Evolutionary conservation across 2,113 vertebrate genomes (phyloP), one percentile per base, ranked within the genome.

Genomic region (Mesoclemmys tuberculata): DNA sequence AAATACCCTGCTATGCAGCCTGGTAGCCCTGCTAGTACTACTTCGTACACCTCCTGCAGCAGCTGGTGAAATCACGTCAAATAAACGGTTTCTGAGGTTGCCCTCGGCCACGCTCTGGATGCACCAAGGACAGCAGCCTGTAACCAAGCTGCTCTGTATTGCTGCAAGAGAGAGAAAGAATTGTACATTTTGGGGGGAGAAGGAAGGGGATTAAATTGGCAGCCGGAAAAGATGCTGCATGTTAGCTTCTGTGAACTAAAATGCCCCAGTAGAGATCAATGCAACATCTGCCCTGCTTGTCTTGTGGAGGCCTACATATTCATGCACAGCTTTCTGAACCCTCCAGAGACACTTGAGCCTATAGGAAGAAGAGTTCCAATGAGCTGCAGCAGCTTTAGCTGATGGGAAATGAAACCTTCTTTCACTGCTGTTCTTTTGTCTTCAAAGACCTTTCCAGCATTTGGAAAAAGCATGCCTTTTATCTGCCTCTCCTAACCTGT

Each of bases 271-370:
- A 97, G 98, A 97, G 94, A 97, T 96, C 68, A 49, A 86, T 2
- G 6, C 94, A 97, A 98, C 98, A 98, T 98, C 98, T 98, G 98
- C 94, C 97, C 96, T 92, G 49, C 92, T 97, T 97, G 96, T 98
- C 80, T 97, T 90, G 89, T 1, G 8, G 89, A 49, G 95, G 96
- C 91, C 97, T 98, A 96, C 98, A 97, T 98, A 98, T 98, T 98
- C 98, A 98, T 98, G 98, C 68, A 77, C 97, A 98, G 98, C 96
- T 97, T 97, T 97, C 90, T 16, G 87, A 97, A 95, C 92, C 96
- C 98, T 97, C 98, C 46, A 22, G 98, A 97, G 98, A 96, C 21
- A 8, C 90, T 96, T 95, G 93, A 96, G 91, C 90, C 84, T 97
- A 91, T 91, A 97, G 95, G 90, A 98, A 92, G 92, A 97, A 95